Conservation (phyloP, 2,797 vertebrate species). For the Macroramphosus scolopax region DNA sequence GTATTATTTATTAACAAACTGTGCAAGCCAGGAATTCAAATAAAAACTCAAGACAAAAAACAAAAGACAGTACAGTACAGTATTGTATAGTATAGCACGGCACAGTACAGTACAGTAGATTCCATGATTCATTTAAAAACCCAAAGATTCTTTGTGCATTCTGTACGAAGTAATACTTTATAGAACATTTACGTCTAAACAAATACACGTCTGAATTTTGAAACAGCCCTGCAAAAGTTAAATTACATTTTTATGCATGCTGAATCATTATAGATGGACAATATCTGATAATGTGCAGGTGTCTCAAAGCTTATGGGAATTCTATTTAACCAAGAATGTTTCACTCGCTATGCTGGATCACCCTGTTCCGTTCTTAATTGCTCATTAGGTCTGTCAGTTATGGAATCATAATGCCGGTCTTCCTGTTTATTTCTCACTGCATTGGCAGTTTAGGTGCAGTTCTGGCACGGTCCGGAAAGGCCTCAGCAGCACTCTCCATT, state of each 20-base stretch:
- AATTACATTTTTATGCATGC: too few relatives aligned
- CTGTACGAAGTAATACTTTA: too few relatives aligned
- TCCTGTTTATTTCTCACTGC: slow-evolving; percentile 31
- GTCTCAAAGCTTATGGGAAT: neutral
- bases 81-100: too few relatives aligned
- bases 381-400: slow-evolving; percentile 30
- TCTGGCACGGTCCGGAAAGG: slow-evolving; percentile 48
- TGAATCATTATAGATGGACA: slow-evolving; percentile 21
- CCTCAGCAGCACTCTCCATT: slow-evolving; percentile 64
- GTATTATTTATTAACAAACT: too few relatives aligned
- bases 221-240: slow-evolving; percentile 14
- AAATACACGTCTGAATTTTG: slow-evolving; percentile 8
- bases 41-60: too few relatives aligned
- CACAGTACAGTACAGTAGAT: too few relatives aligned
- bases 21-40: too few relatives aligned
- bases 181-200: too few relatives aligned
- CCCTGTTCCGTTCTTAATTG: slow-evolving; percentile 1
- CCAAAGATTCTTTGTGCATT: too few relatives aligned
- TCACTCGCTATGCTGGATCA: slow-evolving; percentile 2
- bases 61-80: too few relatives aligned
- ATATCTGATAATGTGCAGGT: slow-evolving; percentile 6
- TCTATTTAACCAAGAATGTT: slow-evolving; percentile 21
- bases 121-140: too few relatives aligned
- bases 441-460: slow-evolving; percentile 39
- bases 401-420: slow-evolving; percentile 8